Evolutionary conservation across 2,888 invertebrate species (phyloP), one percentile per base, ranked within the genome.

Genomic region (Hypolimnas misippus): DNA sequence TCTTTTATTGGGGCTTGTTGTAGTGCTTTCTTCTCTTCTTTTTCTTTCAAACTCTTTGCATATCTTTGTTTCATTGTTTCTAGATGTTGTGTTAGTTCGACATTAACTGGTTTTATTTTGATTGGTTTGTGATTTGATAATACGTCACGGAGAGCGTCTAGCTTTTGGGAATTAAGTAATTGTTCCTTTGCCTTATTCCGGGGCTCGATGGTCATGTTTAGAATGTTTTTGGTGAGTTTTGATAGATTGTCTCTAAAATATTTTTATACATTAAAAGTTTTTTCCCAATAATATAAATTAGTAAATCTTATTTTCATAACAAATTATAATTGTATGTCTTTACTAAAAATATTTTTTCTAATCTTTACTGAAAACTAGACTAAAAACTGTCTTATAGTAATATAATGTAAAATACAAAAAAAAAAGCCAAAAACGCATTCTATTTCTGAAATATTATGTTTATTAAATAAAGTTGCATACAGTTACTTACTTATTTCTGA

Each of bases 121-220:
- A 25, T 3, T 5, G 93, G 89, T 65, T 93, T 92, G 66, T 92
- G 90, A 60, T 93, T 92, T 0, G 90, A 86, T 0, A 94, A 78
- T 70, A 92, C 81, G 35, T 92, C 89, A 63, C 92, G 81, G 1
- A 94, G 80, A 1, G 92, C 92, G 40, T 92, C 89, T 0, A 91
- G 76, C 77, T 94, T 94, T n/a, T 85, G 85, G 0, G 81, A 73
- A 0, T 92, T 87, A 1, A 93, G 78, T n/a, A 86, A 71, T 19
- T 85, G 83, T 51, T 90, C 86, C 57, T 87, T 83, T 10, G 84
- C 69, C 54, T 86, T 85, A 6, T 70, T 68, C 62, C 86, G 83
- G 14, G 92, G 83, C 61, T 93, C 91, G 17, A 92, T 81, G 69
- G 87, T 91, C 83, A 94, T 84, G 69, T 93, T 92, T 1, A 94